Conservation (phyloP, 2,888 invertebrate genomes). For the Gandaritis pyraliata region DNA sequence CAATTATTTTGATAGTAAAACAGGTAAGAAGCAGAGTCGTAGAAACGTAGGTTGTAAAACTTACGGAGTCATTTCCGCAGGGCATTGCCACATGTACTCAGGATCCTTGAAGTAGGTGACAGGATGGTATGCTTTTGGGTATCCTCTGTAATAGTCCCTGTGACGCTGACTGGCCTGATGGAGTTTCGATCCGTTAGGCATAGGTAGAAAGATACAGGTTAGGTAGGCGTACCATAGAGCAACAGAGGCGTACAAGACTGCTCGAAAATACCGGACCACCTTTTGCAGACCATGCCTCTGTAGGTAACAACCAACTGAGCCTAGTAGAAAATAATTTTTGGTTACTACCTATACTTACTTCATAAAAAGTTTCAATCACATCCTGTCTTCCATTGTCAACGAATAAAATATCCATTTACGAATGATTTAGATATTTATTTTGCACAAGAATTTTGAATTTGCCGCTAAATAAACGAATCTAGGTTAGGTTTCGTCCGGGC, state of each 20-base stretch:
- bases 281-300: no score
- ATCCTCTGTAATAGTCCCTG: constrained; percentile 86
- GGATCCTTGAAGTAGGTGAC: constrained; percentile 82
- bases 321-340: no score
- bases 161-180: constrained; percentile 84
- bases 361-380: constrained; percentile 77
- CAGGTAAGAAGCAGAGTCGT: no score
- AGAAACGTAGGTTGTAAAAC: constrained; percentile 42
- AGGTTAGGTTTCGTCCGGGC: no score
- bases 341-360: constrained; percentile 51
- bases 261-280: no score
- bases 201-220: background rate
- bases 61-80: constrained; percentile 82
- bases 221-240: no score
- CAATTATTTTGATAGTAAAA: no score
- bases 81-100: constrained; percentile 82
- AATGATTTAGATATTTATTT: constrained; percentile 4
- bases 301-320: no score
- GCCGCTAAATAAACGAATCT: constrained; percentile 5
- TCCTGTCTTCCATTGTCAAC: constrained; percentile 69
- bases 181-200: background rate
- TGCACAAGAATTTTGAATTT: constrained; percentile 25
- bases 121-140: constrained; percentile 83
- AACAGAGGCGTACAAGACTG: no score
- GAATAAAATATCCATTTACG: constrained; percentile 64